Conservation (phyloP, 1,140 invertebrate genomes). For the Vanessa tameamea region DNA sequence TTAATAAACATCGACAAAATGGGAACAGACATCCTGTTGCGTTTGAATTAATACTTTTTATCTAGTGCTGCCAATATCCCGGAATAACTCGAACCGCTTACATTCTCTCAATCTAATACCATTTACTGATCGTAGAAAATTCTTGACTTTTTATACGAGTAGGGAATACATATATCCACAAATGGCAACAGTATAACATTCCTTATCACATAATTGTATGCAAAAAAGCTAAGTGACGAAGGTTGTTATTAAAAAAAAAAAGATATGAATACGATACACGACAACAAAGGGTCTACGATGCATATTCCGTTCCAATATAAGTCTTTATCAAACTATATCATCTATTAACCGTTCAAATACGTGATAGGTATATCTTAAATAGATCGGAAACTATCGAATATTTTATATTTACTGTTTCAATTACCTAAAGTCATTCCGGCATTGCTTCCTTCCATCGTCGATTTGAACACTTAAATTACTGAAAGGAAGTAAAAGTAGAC, state of each 20-base stretch:
- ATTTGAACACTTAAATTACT: slow-evolving; percentile 25
- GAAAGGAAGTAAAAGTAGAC: slow-evolving; percentile 27
- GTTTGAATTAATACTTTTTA: slow-evolving; percentile 30
- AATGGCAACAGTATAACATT: slow-evolving; percentile 16
- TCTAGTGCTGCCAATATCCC: slow-evolving; percentile 28
- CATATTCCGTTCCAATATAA: not conserved
- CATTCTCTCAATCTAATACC: slow-evolving; percentile 19
- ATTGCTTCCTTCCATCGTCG: slow-evolving; percentile 15
- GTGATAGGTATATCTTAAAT: not conserved
- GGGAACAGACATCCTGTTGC: slow-evolving; percentile 29
- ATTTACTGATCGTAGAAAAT: slow-evolving; percentile 15
- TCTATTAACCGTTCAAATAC: slow-evolving; percentile 12
- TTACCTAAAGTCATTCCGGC: slow-evolving; percentile 3
- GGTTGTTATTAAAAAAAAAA: slow-evolving; percentile 33
- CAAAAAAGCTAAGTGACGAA: slow-evolving; percentile 19
- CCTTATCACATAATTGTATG: slow-evolving; percentile 27
- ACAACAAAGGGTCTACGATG: slow-evolving; percentile 38
- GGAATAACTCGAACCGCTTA: slow-evolving; percentile 21
- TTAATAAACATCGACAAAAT: slow-evolving; percentile 31
- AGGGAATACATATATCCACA: not conserved
- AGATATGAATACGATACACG: slow-evolving; percentile 33
- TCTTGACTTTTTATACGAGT: slow-evolving; percentile 1
- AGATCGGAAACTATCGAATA: slow-evolving; percentile 2
- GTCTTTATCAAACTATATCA: not conserved
- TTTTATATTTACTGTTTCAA: not conserved